These are phyloP conservation scores for Otus scops DNA, from an alignment of 2,797 vertebrate species.

Conservation along the genomic window DNA sequence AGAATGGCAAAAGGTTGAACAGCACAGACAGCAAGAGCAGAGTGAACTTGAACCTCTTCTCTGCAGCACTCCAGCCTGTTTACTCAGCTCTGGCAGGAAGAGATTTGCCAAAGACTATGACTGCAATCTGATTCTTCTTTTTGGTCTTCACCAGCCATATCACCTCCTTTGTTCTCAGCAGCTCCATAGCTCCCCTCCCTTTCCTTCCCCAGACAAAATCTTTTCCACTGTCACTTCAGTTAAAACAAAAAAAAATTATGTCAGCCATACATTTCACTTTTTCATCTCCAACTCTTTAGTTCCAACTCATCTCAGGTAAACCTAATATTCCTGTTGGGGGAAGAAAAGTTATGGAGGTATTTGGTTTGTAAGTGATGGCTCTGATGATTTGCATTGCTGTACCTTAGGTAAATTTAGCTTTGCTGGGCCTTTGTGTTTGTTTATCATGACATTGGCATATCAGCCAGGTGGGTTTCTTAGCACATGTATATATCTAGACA, in stretches of 20 bases:
- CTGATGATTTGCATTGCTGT: neutral
- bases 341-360: neutral
- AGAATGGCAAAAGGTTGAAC: neutral
- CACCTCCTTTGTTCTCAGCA: neutral
- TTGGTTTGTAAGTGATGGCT: neutral
- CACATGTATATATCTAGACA: neutral
- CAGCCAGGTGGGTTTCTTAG: neutral
- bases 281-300: neutral
- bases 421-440: neutral
- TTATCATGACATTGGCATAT: neutral
- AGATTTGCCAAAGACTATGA: neutral
- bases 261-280: neutral
- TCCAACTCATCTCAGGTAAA: neutral
- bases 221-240: neutral
- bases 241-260: neutral
- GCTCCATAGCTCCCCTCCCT: neutral
- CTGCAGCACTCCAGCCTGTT: neutral
- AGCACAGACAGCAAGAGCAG: rapidly evolving
- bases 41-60: neutral
- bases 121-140: neutral
- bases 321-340: neutral
- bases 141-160: neutral
- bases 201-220: neutral
- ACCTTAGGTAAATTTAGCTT: neutral
- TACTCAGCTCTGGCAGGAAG: neutral